Evolutionary conservation across 1,140 invertebrate species (phyloP), one percentile per base, ranked within the genome.

Genomic region (Neodiprion pinetum): DNA sequence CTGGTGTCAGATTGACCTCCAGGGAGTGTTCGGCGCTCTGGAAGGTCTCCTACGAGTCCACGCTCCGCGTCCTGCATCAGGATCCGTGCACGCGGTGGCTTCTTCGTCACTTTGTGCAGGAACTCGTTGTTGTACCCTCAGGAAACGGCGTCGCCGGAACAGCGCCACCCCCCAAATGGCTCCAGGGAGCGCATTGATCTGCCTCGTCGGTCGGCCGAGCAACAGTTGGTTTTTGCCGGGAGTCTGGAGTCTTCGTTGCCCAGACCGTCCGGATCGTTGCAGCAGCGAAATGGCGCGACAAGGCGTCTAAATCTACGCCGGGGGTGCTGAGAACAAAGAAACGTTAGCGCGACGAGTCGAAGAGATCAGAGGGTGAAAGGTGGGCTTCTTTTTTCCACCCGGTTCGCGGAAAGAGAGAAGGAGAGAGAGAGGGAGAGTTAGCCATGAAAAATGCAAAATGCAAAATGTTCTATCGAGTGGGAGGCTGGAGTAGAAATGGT

Each of bases 361-460:
- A 61, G 11, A 61, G 28, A 40, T 40, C 28, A 40, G 28, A 14
- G 53, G n/a, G 11, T 12, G 8, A 61, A 61, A 61, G 53, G 11
- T 12, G 53, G 11, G 11, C 9, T 61, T 61, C n/a, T 14, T 17
- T 17, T 17, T 5, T 0, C 53, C 53, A 9, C 53, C 53, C 53
- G 4, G 53, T 40, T 40, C 5, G 28, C 28, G 28, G 28, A 40
- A 5, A 40, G 28, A 40, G 28, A 40, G 28, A 40, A 1, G 4
- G 28, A 40, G 28, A 40, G 28, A 40, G 28, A 40, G 28, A 40
- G 28, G 5, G 53, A 61, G 9, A 14, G 5, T 17, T 5, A 17
- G 11, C 53, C 53, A 61, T 61, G 53, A 61, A 61, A 61, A 61
- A 61, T 61, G 53, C 53, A 61, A 61, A 61, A 61, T 61, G 53